A percentile compares a stretch with the other conserved stretches of the same genome.
Evolutionary conservation across 2,797 vertebrate species (phyloP).

Genomic region (Ctenosaura bakeri): DNA sequence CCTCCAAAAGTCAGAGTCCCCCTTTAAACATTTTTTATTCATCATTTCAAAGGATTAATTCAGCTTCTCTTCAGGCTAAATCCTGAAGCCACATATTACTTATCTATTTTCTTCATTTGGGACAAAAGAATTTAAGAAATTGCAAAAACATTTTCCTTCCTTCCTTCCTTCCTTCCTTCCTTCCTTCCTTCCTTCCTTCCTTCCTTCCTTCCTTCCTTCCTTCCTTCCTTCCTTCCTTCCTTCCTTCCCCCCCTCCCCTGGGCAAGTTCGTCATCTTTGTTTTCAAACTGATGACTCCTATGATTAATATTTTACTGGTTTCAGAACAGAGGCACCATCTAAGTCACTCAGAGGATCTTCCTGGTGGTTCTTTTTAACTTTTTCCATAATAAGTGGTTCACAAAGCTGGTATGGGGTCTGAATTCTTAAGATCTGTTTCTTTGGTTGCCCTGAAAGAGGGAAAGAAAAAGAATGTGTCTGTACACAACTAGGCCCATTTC

Average conservation of each 20-base stretch:
- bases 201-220: background rate
- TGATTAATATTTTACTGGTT: constrained; percentile 57
- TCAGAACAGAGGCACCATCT: constrained; percentile 24
- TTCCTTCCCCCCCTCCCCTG: background rate
- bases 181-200: background rate
- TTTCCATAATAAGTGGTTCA: constrained; percentile 8
- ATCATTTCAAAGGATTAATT: constrained; percentile 52
- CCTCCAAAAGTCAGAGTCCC: constrained; percentile 46
- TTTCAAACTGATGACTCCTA: constrained; percentile 37
- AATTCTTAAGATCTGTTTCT: constrained; percentile 23
- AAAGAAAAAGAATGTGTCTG: background rate
- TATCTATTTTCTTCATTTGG: constrained; percentile 51
- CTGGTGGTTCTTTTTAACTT: background rate
- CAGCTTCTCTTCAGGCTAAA: constrained; percentile 57
- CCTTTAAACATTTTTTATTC: constrained; percentile 51
- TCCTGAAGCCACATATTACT: constrained; percentile 41
- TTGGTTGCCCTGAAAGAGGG: constrained; percentile 6
- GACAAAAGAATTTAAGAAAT: constrained; percentile 36
- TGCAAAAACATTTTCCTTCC: background rate
- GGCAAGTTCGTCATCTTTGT: too few relatives aligned
- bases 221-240: background rate
- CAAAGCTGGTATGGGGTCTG: constrained; percentile 39
- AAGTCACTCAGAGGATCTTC: constrained; percentile 30
- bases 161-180: background rate
- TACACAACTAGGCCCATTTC: too few relatives aligned